Evolutionary conservation across 2,888 invertebrate genomes (phyloP).

Genomic region (Diploptera punctata): DNA sequence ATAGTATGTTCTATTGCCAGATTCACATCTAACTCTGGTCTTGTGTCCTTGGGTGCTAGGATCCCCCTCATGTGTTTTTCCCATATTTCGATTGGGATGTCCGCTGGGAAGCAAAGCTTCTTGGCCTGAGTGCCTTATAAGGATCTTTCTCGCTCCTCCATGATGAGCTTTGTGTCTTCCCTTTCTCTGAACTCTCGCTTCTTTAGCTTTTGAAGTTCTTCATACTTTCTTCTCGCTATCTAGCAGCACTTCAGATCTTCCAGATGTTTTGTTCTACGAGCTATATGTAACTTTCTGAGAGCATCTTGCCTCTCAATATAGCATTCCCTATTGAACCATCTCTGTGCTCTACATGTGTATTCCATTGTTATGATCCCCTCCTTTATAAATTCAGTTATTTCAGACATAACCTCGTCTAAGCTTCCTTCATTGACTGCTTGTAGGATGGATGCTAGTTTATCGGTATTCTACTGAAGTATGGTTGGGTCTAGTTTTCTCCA

Average conservation of each 20-base stretch:
- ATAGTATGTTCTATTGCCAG: not conserved
- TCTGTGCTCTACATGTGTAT: not conserved
- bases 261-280: not conserved
- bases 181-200: not conserved
- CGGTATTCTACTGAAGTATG: not conserved
- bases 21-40: not conserved
- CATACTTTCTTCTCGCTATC: not conserved
- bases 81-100: not conserved
- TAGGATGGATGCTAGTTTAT: not conserved
- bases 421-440: not conserved
- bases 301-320: not conserved
- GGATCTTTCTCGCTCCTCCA: not conserved
- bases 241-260: not conserved
- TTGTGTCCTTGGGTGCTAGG: not conserved
- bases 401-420: not conserved
- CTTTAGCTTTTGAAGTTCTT: not conserved
- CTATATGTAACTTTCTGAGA: not conserved
- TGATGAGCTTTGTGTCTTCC: not conserved
- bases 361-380: not conserved
- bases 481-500: not conserved
- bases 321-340: too few species aligned
- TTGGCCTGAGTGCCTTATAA: not conserved
- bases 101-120: not conserved
- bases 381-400: not conserved
- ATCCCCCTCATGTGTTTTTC: not conserved